Conservation (phyloP, 2,797 vertebrate species). For the Pseudotriccus pelzelni region DNA sequence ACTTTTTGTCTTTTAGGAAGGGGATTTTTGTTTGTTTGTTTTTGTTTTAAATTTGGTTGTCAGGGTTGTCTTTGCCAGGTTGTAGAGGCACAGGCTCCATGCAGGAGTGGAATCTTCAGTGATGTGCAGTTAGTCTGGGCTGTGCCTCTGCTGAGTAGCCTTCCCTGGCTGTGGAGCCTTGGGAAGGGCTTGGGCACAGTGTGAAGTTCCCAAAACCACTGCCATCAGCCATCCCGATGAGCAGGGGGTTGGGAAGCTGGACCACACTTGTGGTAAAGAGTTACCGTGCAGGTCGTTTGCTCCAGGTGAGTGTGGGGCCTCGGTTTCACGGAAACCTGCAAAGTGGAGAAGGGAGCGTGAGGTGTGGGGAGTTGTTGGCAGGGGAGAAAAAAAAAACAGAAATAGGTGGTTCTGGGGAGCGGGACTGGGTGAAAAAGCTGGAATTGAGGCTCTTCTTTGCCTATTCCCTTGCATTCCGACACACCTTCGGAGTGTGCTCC, state of each 20-base stretch:
- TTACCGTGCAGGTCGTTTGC: slow-evolving; percentile 72
- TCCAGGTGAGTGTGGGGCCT: slow-evolving; percentile 59
- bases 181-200: not conserved
- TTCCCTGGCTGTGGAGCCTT: not conserved
- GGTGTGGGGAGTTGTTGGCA: not conserved
- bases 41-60: not conserved
- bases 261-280: fast-evolving
- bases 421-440: not conserved
- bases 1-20: slow-evolving; percentile 4
- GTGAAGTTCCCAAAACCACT: not conserved
- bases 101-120: not conserved
- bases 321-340: slow-evolving; percentile 67
- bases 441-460: not conserved
- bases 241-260: not conserved
- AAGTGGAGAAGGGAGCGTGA: not conserved
- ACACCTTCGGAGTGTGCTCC: fast-evolving
- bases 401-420: not conserved
- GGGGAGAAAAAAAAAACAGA: not conserved
- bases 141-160: not conserved
- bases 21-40: not conserved
- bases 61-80: slow-evolving; percentile 8
- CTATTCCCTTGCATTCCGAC: fast-evolving
- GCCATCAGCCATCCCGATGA: not conserved
- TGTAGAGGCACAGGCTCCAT: not conserved
- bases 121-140: not conserved